phyloP scores from a whole-genome alignment of 1,140 invertebrate species.

The Olivierus martensii region DNA sequence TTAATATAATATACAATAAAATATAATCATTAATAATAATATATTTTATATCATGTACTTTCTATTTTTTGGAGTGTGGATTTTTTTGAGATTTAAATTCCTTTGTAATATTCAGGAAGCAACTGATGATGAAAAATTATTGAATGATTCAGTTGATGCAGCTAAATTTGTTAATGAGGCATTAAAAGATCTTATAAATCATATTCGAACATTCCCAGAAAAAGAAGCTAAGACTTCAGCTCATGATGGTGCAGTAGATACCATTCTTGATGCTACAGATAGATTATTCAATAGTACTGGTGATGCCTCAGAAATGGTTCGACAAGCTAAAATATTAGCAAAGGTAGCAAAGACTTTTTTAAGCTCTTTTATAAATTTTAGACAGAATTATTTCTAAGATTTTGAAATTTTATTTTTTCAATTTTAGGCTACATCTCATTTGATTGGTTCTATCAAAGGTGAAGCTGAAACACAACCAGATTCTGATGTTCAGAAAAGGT shows the following conservation, averaged over 20 bases:
- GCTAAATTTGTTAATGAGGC: conserved; percentile 79
- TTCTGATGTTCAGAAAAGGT: conserved; percentile 70
- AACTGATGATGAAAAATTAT: conserved; percentile 33
- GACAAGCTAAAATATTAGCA: conserved; percentile 78
- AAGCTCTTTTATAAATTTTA: conserved; percentile 2
- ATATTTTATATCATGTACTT: background rate
- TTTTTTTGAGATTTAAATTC: background rate
- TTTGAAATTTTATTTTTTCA: conserved; percentile 14
- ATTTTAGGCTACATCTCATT: conserved; percentile 65
- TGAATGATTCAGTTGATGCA: conserved; percentile 64
- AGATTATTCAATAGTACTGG: conserved; percentile 65
- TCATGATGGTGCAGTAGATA: conserved; percentile 74
- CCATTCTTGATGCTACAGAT: conserved; percentile 79
- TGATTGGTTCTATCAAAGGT: conserved; percentile 85
- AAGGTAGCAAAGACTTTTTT: too few species aligned
- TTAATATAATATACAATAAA: background rate
- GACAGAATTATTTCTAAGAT: background rate
- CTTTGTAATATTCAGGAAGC: conserved; percentile 12
- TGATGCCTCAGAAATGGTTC: conserved; percentile 85
- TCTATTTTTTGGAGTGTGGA: background rate
- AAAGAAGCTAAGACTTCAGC: conserved; percentile 34
- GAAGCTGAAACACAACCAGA: conserved; percentile 79
- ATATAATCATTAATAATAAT: background rate
- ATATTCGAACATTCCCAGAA: conserved; percentile 43
- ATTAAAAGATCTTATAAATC: conserved; percentile 76